A percentile compares a stretch with the other conserved stretches of the same genome.
Evolutionary conservation across 1,140 invertebrate species (phyloP).

Genomic region (Coenobita brevimanus): DNA sequence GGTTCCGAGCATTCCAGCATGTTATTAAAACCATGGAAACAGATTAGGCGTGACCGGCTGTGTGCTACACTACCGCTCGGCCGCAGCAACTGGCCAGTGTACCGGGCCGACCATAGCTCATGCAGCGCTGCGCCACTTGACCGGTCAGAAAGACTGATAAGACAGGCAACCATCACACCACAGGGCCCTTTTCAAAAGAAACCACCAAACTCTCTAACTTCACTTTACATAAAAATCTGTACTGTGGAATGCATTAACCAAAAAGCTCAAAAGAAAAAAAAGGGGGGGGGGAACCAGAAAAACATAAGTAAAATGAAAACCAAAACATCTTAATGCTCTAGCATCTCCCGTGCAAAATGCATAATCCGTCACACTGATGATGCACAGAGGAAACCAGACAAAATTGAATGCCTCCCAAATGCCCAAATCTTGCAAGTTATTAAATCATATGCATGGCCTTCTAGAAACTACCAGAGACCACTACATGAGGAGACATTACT

Average conservation of each 20-base stretch:
- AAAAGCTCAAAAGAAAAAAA: no score
- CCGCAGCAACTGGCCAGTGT: background rate
- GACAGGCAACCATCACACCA: constrained; percentile 20
- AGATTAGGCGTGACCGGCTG: no score
- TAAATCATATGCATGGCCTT: no score
- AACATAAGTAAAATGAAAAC: constrained; percentile 12
- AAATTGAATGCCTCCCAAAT: constrained; percentile 23
- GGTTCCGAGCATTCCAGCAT: no score
- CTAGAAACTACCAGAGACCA: background rate
- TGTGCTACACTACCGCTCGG: constrained; percentile 43
- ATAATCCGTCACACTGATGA: constrained; percentile 14
- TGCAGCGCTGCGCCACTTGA: constrained; percentile 44
- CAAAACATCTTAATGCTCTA: background rate
- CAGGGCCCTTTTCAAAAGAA: background rate
- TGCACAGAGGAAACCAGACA: constrained; percentile 5
- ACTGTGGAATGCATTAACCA: no score
- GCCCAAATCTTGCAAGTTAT: background rate
- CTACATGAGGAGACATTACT: constrained; percentile 30
- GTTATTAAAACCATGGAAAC: no score
- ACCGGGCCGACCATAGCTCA: background rate
- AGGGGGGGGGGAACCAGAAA: no score
- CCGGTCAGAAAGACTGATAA: background rate
- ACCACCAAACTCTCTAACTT: no score
- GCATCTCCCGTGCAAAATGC: constrained; percentile 32
- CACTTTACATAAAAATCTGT: no score